Evolutionary conservation across 2,888 invertebrate species (phyloP).

Genomic region (Malachius bipustulatus): DNA sequence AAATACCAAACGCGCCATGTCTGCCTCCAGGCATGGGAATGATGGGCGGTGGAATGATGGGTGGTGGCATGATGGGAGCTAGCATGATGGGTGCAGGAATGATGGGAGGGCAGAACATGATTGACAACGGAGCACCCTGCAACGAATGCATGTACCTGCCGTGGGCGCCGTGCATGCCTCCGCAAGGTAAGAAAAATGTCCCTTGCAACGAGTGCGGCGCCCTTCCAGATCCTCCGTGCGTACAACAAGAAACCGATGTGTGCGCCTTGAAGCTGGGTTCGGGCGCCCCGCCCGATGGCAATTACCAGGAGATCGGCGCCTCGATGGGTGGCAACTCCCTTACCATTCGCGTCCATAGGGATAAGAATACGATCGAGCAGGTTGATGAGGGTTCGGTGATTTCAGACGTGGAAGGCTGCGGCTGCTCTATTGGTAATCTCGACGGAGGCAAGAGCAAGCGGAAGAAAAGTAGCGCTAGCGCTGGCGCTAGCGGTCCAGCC

Average conservation of each 20-base stretch:
- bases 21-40: background rate
- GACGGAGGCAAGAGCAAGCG: slow-evolving; percentile 6
- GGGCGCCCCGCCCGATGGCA: slow-evolving; percentile 14
- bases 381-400: slow-evolving; percentile 33
- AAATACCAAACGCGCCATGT: slow-evolving; percentile 13
- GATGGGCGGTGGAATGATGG: slow-evolving; percentile 7
- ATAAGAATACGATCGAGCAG: slow-evolving; percentile 39
- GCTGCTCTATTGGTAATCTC: slow-evolving; percentile 1
- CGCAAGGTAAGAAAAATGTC: slow-evolving; percentile 4
- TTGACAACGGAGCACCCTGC: slow-evolving; percentile 18
- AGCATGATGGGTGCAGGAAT: slow-evolving; percentile 8
- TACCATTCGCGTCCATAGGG: slow-evolving; percentile 50
- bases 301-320: slow-evolving; percentile 54
- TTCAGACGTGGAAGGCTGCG: slow-evolving; percentile 24
- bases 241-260: too few species aligned
- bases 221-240: slow-evolving; percentile 12
- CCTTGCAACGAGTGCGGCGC: slow-evolving; percentile 12
- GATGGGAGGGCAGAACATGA: slow-evolving; percentile 8
- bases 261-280: too few species aligned
- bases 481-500: background rate
- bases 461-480: slow-evolving; percentile 1
- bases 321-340: slow-evolving; percentile 53
- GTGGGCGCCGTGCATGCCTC: slow-evolving; percentile 6
- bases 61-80: slow-evolving; percentile 4
- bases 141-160: slow-evolving; percentile 19